These are phyloP conservation scores for Drymonia ruficornis DNA, from an alignment of 2,888 invertebrate genomes.

Conservation along the genomic window DNA sequence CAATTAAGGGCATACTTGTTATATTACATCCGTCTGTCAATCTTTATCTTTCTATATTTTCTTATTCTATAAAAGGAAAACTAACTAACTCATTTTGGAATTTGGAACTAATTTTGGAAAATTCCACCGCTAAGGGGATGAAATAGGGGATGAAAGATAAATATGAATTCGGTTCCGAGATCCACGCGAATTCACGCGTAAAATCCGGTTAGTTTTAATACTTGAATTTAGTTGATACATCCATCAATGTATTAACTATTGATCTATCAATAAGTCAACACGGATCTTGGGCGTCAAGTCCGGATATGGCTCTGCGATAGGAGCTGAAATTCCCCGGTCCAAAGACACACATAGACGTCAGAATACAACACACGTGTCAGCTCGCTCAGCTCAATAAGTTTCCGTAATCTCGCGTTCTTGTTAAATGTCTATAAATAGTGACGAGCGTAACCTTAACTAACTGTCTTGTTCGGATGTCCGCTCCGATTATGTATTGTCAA, in stretches of 20 bases:
- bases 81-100: no score
- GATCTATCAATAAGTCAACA: background rate
- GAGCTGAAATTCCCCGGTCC: background rate
- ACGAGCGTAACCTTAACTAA: constrained; percentile 13
- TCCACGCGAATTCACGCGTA: no score
- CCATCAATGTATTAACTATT: no score
- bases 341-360: background rate
- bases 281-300: background rate
- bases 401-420: constrained; percentile 17
- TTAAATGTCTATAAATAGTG: constrained; percentile 20
- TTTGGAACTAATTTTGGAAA: no score
- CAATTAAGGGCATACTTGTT: background rate
- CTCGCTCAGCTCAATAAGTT: constrained; percentile 11
- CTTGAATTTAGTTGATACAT: no score
- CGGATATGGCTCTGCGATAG: background rate
- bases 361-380: constrained; percentile 17
- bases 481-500: background rate
- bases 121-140: no score
- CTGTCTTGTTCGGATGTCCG: constrained; percentile 9
- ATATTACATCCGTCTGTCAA: background rate
- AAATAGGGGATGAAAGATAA: no score
- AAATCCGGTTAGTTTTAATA: no score
- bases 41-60: no score
- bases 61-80: no score
- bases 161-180: no score